These are phyloP conservation scores for Alectura lathami DNA, from an alignment of 2,113 vertebrate genomes.

Conservation along the genomic window DNA sequence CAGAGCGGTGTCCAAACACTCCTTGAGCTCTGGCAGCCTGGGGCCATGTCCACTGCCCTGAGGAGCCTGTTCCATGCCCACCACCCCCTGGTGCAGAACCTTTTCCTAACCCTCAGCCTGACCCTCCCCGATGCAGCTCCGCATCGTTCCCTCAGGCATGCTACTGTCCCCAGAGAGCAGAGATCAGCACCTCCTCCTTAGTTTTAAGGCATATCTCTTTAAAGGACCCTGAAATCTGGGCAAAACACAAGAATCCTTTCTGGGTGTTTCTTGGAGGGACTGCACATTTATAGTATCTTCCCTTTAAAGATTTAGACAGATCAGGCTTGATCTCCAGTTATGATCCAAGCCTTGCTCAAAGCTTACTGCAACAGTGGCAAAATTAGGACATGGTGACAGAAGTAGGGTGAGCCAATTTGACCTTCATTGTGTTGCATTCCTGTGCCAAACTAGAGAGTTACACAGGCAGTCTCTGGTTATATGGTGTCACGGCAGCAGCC, in stretches of 20 bases:
- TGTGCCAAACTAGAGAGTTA: not conserved
- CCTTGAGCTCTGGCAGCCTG: not conserved
- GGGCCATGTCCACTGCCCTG: not conserved
- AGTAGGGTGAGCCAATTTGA: not conserved
- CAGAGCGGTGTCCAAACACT: not conserved
- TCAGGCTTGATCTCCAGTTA: not conserved
- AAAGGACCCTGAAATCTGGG: not conserved
- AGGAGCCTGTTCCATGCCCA: not conserved
- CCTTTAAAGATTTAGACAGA: not conserved
- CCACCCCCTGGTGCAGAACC: not conserved
- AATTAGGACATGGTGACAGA: not conserved
- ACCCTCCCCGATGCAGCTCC: not conserved
- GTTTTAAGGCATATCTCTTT: rapidly evolving
- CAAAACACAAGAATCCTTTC: not conserved
- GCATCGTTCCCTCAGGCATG: not conserved
- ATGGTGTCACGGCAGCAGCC: not conserved
- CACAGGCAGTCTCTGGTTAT: not conserved
- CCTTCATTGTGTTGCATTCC: not conserved
- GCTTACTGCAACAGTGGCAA: not conserved
- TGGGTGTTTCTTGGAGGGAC: not conserved
- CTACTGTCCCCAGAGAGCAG: not conserved
- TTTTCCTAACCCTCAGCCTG: not conserved
- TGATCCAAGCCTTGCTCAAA: not conserved
- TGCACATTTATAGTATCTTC: not conserved
- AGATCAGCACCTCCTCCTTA: not conserved